Conservation (phyloP, 2,888 invertebrate species). For the Drosophila stalkeri region DNA sequence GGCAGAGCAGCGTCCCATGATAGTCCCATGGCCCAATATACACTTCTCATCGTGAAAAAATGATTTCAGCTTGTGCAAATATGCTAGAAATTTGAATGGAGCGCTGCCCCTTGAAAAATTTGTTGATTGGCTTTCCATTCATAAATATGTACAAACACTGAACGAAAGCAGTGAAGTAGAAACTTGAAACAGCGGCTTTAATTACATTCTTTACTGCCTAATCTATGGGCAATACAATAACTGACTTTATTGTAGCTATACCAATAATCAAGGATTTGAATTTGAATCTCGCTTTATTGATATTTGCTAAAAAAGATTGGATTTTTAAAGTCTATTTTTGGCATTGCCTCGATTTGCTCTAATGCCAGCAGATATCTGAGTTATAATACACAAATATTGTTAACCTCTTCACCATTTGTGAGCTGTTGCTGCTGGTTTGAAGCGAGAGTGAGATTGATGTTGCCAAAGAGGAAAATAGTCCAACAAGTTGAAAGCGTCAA, state of each 20-base stretch:
- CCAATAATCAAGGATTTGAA: background rate
- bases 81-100: slow-evolving; percentile 5
- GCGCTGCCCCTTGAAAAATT: background rate
- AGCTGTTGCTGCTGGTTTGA: background rate
- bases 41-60: background rate
- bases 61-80: background rate
- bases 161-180: slow-evolving; percentile 1
- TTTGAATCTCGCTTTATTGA: background rate
- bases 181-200: background rate
- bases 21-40: background rate
- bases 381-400: background rate
- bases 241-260: background rate
- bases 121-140: background rate
- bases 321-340: background rate
- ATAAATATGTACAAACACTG: background rate
- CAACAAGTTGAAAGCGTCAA: slow-evolving; percentile 27
- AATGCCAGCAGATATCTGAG: background rate
- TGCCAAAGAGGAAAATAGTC: slow-evolving; percentile 1
- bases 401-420: background rate
- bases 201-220: background rate
- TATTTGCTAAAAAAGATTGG: background rate
- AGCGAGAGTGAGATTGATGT: background rate
- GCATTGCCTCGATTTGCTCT: background rate
- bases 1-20: no score
- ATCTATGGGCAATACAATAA: background rate